Evolutionary conservation across 2,888 invertebrate genomes (phyloP).

Genomic region (Acrobeloides nanus): DNA sequence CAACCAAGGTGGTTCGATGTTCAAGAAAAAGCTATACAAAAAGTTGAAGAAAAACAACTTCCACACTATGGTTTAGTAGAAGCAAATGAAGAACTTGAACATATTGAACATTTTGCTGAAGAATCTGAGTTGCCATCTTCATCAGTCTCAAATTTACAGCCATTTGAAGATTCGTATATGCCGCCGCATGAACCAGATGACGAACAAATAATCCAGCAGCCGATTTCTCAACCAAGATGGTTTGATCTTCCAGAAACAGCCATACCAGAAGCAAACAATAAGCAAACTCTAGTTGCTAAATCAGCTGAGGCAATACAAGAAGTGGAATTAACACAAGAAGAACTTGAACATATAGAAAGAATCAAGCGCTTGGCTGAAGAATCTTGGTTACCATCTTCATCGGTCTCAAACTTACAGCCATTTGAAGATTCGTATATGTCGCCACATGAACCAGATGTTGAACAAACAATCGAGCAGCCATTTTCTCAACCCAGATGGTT

Average conservation of each 20-base stretch:
- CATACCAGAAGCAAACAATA: background rate
- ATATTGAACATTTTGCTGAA: too few relatives aligned
- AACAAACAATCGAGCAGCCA: too few relatives aligned
- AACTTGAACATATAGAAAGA: slow-evolving; percentile 21
- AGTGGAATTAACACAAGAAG: slow-evolving; percentile 25
- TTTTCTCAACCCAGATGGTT: too few relatives aligned
- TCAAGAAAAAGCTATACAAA: background rate
- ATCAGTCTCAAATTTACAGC: too few relatives aligned
- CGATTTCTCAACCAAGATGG: slow-evolving; percentile 5
- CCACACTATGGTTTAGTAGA: slow-evolving; percentile 7
- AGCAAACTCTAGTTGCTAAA: slow-evolving; percentile 1
- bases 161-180: too few relatives aligned
- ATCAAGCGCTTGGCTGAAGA: slow-evolving; percentile 16
- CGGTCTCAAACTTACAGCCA: too few relatives aligned
- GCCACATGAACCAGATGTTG: too few relatives aligned
- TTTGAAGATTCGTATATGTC: slow-evolving; percentile 6
- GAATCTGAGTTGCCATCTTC: too few relatives aligned
- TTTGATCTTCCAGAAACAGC: background rate
- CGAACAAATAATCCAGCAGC: background rate
- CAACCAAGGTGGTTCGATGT: slow-evolving; percentile 3
- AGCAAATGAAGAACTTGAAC: too few relatives aligned
- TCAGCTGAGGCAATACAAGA: slow-evolving; percentile 9
- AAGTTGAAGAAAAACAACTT: slow-evolving; percentile 2
- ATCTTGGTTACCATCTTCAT: too few relatives aligned
- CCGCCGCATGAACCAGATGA: too few relatives aligned